Conservation (phyloP, 64 coral and sea anemone genomes). For the Pocillopora verrucosa region DNA sequence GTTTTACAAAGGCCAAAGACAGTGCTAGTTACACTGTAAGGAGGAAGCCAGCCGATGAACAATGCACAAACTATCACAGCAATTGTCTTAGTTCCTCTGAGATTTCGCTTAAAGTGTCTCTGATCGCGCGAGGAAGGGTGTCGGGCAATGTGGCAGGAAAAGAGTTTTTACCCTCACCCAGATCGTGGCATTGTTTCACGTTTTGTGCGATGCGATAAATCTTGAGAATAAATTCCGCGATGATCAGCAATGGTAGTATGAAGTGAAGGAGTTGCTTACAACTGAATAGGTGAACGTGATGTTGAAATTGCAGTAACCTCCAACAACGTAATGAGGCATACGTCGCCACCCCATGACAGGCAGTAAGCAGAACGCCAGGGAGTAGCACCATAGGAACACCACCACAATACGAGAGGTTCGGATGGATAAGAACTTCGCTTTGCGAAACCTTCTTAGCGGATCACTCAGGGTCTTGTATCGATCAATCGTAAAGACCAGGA, state of each 20-base stretch:
- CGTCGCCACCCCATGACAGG: constrained; percentile 86
- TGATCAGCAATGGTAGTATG: constrained; percentile 76
- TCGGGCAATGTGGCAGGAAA: background rate
- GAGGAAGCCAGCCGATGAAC: constrained; percentile 92
- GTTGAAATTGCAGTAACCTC: constrained; percentile 57
- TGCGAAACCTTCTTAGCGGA: constrained; percentile 63
- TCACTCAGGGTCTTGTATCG: constrained; percentile 78
- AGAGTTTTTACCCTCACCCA: background rate
- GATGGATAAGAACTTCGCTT: constrained; percentile 55
- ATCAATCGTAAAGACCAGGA: constrained; percentile 75
- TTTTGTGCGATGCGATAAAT: constrained; percentile 80
- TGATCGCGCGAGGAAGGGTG: constrained; percentile 25
- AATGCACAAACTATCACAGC: constrained; percentile 80
- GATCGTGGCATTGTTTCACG: background rate
- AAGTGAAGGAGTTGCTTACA: constrained; percentile 80
- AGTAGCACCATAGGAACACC: constrained; percentile 76
- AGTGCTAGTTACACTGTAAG: constrained; percentile 56
- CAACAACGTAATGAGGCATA: background rate
- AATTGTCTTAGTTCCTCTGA: constrained; percentile 87
- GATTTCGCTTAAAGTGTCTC: constrained; percentile 47
- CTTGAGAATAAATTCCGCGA: constrained; percentile 66
- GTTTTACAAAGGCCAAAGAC: constrained; percentile 34
- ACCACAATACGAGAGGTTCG: constrained; percentile 51
- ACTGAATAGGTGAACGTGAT: constrained; percentile 62
- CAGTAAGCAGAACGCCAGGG: constrained; percentile 50